Percentiles rank a stretch among this genome's conserved stretches.
Conservation (phyloP, 2,113 vertebrate species). For the Pachypanchax playfairii region DNA sequence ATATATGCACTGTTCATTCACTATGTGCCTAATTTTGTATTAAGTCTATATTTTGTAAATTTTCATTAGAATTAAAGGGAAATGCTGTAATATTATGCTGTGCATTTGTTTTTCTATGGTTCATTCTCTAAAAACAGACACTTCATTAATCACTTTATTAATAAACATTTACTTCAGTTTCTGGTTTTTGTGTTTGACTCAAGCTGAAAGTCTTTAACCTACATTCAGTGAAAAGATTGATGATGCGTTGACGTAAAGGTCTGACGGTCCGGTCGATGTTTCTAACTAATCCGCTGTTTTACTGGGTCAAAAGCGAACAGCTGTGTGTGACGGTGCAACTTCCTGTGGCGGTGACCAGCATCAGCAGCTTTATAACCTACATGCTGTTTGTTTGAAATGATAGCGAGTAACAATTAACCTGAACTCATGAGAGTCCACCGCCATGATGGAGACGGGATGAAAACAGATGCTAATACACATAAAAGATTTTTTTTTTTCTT, state of each 20-base stretch:
- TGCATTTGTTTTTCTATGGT: conserved; percentile 39
- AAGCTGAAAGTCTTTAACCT: neutral
- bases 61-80: conserved; percentile 50
- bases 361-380: too few species aligned
- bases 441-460: too few species aligned
- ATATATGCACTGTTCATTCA: conserved; percentile 28
- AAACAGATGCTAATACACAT: too few species aligned
- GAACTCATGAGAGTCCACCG: too few species aligned
- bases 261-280: conserved; percentile 2
- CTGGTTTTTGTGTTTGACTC: neutral
- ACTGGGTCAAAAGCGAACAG: too few species aligned
- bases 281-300: conserved; percentile 37
- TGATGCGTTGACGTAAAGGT: conserved; percentile 1
- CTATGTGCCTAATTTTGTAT: conserved; percentile 78
- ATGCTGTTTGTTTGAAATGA: too few species aligned
- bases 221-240: neutral
- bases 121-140: conserved; percentile 29
- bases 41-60: conserved; percentile 69
- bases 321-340: too few species aligned
- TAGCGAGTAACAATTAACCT: too few species aligned
- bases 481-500: too few species aligned
- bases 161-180: conserved; percentile 63
- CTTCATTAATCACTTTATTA: conserved; percentile 61
- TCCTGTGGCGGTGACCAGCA: conserved; percentile 12
- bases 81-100: conserved; percentile 36